A percentile compares a stretch with the other conserved stretches of the same genome.
These are phyloP conservation scores for Hyperoplus immaculatus DNA, from an alignment of 2,797 vertebrate genomes.

Conservation along the genomic window DNA sequence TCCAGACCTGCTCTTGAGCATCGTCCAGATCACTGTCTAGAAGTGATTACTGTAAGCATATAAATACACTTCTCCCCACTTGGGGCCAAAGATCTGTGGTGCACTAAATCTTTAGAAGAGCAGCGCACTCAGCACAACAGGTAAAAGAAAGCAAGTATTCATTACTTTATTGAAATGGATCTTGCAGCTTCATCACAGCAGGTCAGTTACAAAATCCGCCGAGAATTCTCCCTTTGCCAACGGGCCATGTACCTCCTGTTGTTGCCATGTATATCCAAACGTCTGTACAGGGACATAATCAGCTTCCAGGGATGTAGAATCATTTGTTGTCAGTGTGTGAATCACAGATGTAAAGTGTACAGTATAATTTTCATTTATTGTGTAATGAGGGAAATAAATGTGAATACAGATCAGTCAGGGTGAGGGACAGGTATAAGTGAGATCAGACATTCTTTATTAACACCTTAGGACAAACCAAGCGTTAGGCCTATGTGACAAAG, in stretches of 20 bases:
- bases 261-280: slow-evolving; percentile 34
- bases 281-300: slow-evolving; percentile 11
- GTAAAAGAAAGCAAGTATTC: slow-evolving; percentile 44
- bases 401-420: not conserved
- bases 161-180: slow-evolving; percentile 56
- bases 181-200: slow-evolving; percentile 39
- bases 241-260: slow-evolving; percentile 10
- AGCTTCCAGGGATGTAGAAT: not conserved
- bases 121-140: slow-evolving; percentile 44
- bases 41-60: slow-evolving; percentile 56
- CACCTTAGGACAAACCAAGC: slow-evolving; percentile 2
- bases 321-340: slow-evolving; percentile 9
- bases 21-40: slow-evolving; percentile 61
- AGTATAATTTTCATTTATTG: not conserved
- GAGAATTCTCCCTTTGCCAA: slow-evolving; percentile 32
- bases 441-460: slow-evolving; percentile 25
- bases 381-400: slow-evolving; percentile 26
- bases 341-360: slow-evolving; percentile 2
- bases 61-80: slow-evolving; percentile 32
- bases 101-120: slow-evolving; percentile 58
- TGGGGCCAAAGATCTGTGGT: slow-evolving; percentile 40
- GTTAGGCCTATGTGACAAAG: not conserved
- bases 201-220: slow-evolving; percentile 56
- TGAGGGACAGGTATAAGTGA: not conserved
- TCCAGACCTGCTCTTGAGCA: slow-evolving; percentile 41